A percentile compares a stretch with the other conserved stretches of the same genome.
These are phyloP conservation scores for Leptinotarsa peninsularis DNA, from an alignment of 2,888 invertebrate species.

Conservation along the genomic window DNA sequence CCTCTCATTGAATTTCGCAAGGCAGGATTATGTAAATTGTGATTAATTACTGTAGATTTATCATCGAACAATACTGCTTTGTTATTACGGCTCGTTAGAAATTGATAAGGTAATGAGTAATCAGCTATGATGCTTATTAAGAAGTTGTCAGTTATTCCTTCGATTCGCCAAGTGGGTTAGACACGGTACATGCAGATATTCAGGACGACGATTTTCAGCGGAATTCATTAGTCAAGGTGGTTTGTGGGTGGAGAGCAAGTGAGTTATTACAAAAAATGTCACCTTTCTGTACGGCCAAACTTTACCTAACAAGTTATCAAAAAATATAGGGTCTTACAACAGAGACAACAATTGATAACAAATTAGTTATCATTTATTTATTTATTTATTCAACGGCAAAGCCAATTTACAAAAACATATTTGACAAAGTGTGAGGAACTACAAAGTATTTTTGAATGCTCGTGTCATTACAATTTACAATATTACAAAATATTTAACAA, in stretches of 20 bases:
- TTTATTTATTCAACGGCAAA: no score
- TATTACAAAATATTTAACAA: no score
- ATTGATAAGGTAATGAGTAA: slow-evolving; percentile 26
- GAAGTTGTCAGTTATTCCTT: slow-evolving; percentile 15
- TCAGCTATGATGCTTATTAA: slow-evolving; percentile 12
- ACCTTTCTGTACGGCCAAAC: no score
- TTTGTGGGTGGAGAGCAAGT: not conserved
- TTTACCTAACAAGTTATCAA: no score
- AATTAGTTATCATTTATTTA: no score
- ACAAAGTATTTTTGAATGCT: no score
- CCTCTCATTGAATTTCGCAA: slow-evolving; percentile 25
- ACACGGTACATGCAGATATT: slow-evolving; percentile 13
- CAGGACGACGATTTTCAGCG: not conserved
- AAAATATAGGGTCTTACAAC: no score
- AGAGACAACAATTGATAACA: no score
- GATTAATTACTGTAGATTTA: slow-evolving; percentile 42
- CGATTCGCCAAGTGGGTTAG: slow-evolving; percentile 9
- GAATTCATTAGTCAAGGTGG: not conserved
- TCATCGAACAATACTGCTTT: slow-evolving; percentile 37
- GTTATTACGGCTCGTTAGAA: slow-evolving; percentile 36
- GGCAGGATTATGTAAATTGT: slow-evolving; percentile 42
- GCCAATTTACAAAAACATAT: no score
- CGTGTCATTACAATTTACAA: no score
- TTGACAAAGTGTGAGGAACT: no score
- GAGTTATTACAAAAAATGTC: not conserved